Base-by-base conservation (phyloP, 1,140 invertebrate genomes). In the Drosophila yakuba region DNA sequence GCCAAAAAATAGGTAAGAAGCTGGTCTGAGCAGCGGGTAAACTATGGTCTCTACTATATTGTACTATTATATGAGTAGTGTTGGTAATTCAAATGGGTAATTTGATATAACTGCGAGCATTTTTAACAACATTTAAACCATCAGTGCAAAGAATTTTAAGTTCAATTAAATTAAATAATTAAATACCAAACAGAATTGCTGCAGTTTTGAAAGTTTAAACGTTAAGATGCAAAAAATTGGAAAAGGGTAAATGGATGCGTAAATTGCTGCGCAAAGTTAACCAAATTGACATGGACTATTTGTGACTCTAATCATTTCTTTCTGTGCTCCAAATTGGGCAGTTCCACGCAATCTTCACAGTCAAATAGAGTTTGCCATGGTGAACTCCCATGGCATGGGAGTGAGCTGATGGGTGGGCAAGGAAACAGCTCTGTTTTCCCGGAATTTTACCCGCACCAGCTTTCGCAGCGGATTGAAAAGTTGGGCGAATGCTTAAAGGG, bases 401-500 rank as follows among this genome's bases (percentile, higher is more conserved):
- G 4, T 14, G 14, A 12, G 36, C 10, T 12, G 36, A 6, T 12
- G n/a, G 4, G 12, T 6, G 4, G 14, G 17, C 14, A 15, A 6
- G 8, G 5, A 12, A 28, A 15, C 32, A 10, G n/a, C 45, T 51
- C 14, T 10, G 14, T 59, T 44, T 59, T 48, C 57, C 44, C 3
- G 43, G 28, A 38, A 28, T 57, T 47, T 50, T 62, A 14, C 12
- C n/a, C 25, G 15, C 28, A 15, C n/a, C 62, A 15, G 25, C 41
- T 48, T 15, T 56, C 32, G 8, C 25, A 71, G 20, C 36, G 44
- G 54, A 71, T 72, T 71, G 68, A 72, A 72, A 72, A 71, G 44
- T 71, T 71, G 20, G 28, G n/a, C 47, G 66, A 72, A 71, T 71
- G 68, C 68, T 58, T 72, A 57, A 68, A 68, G 64, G 64, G 64